These are phyloP conservation scores for Drosophila melanica DNA, from an alignment of 1,140 invertebrate genomes.

Conservation along the genomic window DNA sequence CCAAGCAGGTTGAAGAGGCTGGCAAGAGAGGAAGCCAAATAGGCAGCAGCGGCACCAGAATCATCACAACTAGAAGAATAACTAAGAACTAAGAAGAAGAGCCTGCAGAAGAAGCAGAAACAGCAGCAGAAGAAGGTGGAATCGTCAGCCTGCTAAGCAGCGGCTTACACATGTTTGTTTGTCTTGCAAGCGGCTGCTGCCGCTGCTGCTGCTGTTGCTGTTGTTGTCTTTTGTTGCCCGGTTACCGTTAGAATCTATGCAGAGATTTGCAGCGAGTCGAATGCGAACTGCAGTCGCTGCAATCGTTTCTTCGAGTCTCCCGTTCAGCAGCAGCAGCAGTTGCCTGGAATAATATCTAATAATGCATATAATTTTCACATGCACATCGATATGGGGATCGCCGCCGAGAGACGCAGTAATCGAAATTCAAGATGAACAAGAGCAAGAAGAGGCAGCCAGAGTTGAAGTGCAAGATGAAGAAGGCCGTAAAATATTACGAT, in stretches of 20 bases:
- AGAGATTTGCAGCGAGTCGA: conserved; percentile 33
- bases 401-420: conserved; percentile 9
- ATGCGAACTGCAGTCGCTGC: conserved; percentile 2
- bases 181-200: conserved; percentile 50
- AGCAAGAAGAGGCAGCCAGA: neutral
- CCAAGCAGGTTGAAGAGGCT: conserved; percentile 41
- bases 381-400: conserved; percentile 53
- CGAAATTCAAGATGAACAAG: conserved; percentile 10
- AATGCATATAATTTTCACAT: conserved; percentile 81
- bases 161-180: conserved; percentile 79
- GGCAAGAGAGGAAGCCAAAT: conserved; percentile 25
- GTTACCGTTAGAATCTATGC: conserved; percentile 48
- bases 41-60: conserved; percentile 13
- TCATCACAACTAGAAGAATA: conserved; percentile 10
- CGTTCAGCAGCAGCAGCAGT: neutral
- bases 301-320: no score
- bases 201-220: conserved; percentile 41
- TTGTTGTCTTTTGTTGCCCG: conserved; percentile 34
- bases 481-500: conserved; percentile 74
- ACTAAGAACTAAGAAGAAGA: conserved; percentile 1
- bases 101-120: neutral
- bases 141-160: conserved; percentile 74
- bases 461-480: conserved; percentile 4
- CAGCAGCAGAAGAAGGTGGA: conserved; percentile 34
- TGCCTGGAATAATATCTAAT: conserved; percentile 72